Evolutionary conservation across 2,888 invertebrate species (phyloP).

Genomic region (Gastrophysa polygoni): DNA sequence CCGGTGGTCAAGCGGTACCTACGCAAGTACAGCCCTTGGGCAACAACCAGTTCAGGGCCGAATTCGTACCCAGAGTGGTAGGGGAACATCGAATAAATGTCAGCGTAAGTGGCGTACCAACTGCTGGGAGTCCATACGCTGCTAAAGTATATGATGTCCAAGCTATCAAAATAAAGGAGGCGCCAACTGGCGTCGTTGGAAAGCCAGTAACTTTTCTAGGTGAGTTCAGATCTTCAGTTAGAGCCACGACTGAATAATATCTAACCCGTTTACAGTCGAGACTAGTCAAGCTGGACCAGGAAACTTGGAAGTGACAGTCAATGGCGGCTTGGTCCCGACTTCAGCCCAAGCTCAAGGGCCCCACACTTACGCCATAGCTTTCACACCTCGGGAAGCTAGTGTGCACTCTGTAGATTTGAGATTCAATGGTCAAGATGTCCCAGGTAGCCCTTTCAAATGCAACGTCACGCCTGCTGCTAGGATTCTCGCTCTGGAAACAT

Average conservation of each 20-base stretch:
- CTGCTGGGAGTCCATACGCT: slow-evolving; percentile 91
- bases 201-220: slow-evolving; percentile 91
- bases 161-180: slow-evolving; percentile 92
- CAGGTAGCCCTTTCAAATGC: slow-evolving; percentile 86
- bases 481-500: slow-evolving; percentile 80
- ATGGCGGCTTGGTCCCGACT: slow-evolving; percentile 95
- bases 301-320: slow-evolving; percentile 97
- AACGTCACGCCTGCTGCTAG: slow-evolving; percentile 82
- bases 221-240: slow-evolving; percentile 56
- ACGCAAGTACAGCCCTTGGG: slow-evolving; percentile 87
- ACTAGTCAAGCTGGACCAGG: slow-evolving; percentile 98
- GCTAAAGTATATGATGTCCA: slow-evolving; percentile 94
- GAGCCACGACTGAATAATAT: neutral
- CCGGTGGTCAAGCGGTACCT: slow-evolving; percentile 88
- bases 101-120: slow-evolving; percentile 78
- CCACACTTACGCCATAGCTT: slow-evolving; percentile 95
- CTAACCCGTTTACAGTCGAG: slow-evolving; percentile 70
- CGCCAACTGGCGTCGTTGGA: slow-evolving; percentile 84
- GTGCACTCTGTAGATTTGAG: slow-evolving; percentile 92
- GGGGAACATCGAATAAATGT: slow-evolving; percentile 92
- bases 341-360: slow-evolving; percentile 97
- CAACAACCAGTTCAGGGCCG: slow-evolving; percentile 82
- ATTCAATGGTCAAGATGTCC: slow-evolving; percentile 96
- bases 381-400: slow-evolving; percentile 90
- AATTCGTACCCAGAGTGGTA: slow-evolving; percentile 89